Percentiles rank a stretch among this genome's conserved stretches.
Evolutionary conservation across 2,113 vertebrate genomes (phyloP).

Genomic region (Halcyon malimbica): DNA sequence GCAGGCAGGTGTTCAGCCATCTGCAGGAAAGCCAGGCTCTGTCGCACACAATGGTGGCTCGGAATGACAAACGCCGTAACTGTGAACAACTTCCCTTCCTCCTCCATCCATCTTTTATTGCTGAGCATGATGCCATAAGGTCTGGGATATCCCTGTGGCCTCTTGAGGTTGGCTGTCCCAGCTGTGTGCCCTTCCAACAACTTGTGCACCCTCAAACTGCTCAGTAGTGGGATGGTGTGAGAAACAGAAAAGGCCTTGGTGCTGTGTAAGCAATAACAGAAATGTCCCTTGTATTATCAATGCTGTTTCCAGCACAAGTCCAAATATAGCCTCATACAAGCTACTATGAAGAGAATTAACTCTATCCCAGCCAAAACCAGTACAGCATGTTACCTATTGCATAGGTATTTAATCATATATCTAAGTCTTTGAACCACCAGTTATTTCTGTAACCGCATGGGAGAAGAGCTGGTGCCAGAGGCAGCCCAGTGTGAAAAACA

Average conservation of each 20-base stretch:
- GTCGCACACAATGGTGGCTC: rapidly evolving
- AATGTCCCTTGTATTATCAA: not conserved
- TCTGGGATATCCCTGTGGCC: not conserved
- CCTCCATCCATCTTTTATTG: not conserved
- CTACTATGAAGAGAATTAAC: not conserved
- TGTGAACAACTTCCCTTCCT: not conserved
- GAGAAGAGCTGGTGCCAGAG: not conserved
- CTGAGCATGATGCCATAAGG: rapidly evolving
- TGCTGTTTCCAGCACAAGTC: not conserved
- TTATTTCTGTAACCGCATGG: not conserved
- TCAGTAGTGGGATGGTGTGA: rapidly evolving
- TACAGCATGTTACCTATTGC: not conserved
- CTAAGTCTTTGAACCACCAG: not conserved
- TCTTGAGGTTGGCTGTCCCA: rapidly evolving
- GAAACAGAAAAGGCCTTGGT: not conserved
- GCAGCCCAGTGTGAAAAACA: not conserved
- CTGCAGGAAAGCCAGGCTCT: not conserved
- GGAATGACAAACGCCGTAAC: too few relatives aligned
- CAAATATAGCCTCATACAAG: too few relatives aligned
- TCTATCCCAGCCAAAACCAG: not conserved
- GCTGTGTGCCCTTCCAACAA: not conserved
- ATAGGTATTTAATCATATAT: not conserved
- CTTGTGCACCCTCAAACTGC: not conserved
- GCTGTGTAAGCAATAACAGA: not conserved
- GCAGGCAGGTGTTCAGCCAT: not conserved